Percentiles rank a stretch among this genome's conserved stretches.
These are phyloP conservation scores for Ischnura elegans DNA, from an alignment of 2,888 invertebrate genomes.

Conservation along the genomic window DNA sequence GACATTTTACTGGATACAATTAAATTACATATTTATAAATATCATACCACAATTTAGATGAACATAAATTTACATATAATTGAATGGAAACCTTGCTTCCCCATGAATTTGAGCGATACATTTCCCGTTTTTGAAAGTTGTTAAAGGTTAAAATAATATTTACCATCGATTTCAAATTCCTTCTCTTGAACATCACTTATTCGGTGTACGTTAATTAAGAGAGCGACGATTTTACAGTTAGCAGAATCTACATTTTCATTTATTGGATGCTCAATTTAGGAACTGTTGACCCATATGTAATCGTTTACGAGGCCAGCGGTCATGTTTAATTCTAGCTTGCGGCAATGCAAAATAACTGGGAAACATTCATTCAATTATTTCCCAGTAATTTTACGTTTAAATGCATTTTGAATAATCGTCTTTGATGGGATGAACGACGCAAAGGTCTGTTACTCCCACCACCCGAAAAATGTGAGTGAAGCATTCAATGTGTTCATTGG, in stretches of 20 bases:
- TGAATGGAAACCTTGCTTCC: background rate
- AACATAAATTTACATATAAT: background rate
- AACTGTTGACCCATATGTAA: background rate
- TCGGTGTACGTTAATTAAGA: background rate
- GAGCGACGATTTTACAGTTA: background rate
- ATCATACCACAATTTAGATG: background rate
- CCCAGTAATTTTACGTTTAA: background rate
- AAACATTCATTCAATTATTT: background rate
- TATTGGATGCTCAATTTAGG: background rate
- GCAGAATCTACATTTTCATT: background rate
- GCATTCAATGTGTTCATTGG: too few species aligned
- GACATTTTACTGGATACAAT: too few species aligned
- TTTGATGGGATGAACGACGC: background rate
- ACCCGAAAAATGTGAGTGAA: too few species aligned
- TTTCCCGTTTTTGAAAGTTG: background rate
- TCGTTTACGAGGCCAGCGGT: background rate
- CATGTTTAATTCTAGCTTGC: background rate
- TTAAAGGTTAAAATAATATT: background rate
- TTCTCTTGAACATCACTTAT: background rate
- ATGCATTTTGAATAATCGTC: background rate
- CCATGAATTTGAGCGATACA: background rate
- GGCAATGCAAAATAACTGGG: background rate
- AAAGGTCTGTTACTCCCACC: too few species aligned
- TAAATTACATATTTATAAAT: too few species aligned
- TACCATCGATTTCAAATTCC: background rate